These are phyloP conservation scores for Telmatochromis brichardi DNA, from an alignment of 2,113 vertebrate species.

Conservation along the genomic window DNA sequence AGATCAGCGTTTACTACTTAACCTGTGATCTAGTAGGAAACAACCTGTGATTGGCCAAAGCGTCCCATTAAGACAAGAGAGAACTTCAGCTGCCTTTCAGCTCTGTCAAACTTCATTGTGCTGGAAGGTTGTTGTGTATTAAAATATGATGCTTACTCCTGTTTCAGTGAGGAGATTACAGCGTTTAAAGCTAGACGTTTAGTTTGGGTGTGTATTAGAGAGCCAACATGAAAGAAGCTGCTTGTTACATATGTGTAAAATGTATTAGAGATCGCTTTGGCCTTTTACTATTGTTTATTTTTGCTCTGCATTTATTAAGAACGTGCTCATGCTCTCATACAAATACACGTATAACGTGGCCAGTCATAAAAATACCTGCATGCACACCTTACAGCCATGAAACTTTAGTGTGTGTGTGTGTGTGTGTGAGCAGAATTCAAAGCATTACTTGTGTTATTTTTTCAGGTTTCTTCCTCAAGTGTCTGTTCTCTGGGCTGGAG, in stretches of 20 bases:
- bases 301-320: neutral
- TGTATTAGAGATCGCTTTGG: neutral
- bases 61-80: neutral
- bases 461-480: constrained; percentile 87
- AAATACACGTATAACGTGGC: neutral
- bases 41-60: neutral
- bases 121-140: neutral
- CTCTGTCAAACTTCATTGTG: neutral
- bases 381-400: neutral
- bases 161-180: neutral
- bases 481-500: constrained; percentile 80
- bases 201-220: neutral
- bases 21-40: neutral
- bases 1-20: neutral
- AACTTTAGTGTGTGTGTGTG: neutral
- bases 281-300: neutral
- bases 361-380: neutral
- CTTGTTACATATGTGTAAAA: neutral
- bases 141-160: neutral
- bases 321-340: neutral
- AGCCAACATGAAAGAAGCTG: neutral
- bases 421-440: neutral
- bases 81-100: neutral
- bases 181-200: neutral
- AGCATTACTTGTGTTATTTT: neutral